phyloP scores from a whole-genome alignment of 2,797 vertebrate species.

The Hephaestus fuliginosus region DNA sequence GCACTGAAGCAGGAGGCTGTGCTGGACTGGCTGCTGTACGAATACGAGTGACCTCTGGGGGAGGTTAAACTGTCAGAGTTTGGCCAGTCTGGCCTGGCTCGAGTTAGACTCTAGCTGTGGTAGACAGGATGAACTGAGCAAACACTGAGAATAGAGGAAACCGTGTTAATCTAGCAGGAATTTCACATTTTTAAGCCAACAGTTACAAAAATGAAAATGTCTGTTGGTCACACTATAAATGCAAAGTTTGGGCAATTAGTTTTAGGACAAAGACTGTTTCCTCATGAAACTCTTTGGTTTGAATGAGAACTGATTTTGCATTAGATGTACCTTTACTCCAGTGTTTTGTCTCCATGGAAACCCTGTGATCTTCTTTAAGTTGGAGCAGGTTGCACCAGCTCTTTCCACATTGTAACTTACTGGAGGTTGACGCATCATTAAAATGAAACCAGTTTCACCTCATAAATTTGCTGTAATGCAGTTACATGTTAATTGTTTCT shows the following conservation, averaged over 20 bases:
- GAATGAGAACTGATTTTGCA: neutral
- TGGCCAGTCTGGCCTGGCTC: slow-evolving; percentile 55
- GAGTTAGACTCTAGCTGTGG: slow-evolving; percentile 24
- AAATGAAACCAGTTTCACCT: neutral
- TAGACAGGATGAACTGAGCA: slow-evolving; percentile 37
- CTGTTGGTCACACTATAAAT: slow-evolving; percentile 1
- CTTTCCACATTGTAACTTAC: neutral
- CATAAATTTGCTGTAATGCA: neutral
- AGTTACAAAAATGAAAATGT: slow-evolving; percentile 33
- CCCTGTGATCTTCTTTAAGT: neutral
- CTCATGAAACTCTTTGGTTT: neutral
- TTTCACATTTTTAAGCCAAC: slow-evolving; percentile 32
- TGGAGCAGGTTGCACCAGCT: neutral
- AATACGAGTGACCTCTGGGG: slow-evolving; percentile 57
- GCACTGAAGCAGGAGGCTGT: slow-evolving; percentile 32
- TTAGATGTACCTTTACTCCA: neutral
- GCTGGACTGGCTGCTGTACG: slow-evolving; percentile 48
- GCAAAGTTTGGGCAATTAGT: neutral
- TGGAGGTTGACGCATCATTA: neutral
- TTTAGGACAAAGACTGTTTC: slow-evolving; percentile 8
- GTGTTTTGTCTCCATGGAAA: slow-evolving; percentile 11
- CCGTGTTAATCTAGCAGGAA: slow-evolving; percentile 50
- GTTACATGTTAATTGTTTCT: neutral
- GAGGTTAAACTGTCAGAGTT: slow-evolving; percentile 69
- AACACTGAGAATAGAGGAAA: slow-evolving; percentile 47